Evolutionary conservation across 1,140 invertebrate genomes (phyloP), one percentile per base, ranked within the genome.

Genomic region (Aphelinus certus): DNA sequence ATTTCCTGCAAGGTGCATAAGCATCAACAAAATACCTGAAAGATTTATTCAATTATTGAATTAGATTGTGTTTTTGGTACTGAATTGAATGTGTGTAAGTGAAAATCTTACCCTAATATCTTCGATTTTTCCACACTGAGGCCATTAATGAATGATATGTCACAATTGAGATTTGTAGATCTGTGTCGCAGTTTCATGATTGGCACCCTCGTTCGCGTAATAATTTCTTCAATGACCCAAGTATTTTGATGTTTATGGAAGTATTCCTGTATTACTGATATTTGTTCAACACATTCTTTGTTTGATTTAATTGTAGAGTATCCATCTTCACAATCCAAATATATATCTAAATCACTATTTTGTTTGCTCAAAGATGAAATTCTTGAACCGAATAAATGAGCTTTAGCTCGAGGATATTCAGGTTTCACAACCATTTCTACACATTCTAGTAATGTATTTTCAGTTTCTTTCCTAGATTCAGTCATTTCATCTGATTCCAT

Each of bases 41-140:
- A 78, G 75, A 76, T 64, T 9, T 61, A 76, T 53, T 46, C 57
- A 26, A 68, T 46, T 43, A n/a, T 56, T 70, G 43, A 53, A 6
- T 53, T 9, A 53, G 9, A 53, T 53, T 9, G 51, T 53, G 9
- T 9, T 53, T 53, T 26, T 26, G 26, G 26, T 0, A 26, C 26
- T 26, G 26, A 26, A 26, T 26, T 53, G 51, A 53, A 9, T 53
- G 9, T 53, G 51, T 53, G 9, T 53, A 53, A 53, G 43, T 56
- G 3, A 43, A 43, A 4, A 43, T 3, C 7, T 76, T 85, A 88
- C 86, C 76, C 83, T 68, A 89, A 73, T 75, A 88, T 82, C 79
- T 85, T 84, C 2, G 88, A 89, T 79, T 90, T 91, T 79, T 90
- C 87, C 9, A 89, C 86, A 73, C 87, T 86, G 7, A 91, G 82